These are phyloP conservation scores for Parnassius apollo DNA, from an alignment of 2,888 invertebrate genomes.

Conservation along the genomic window DNA sequence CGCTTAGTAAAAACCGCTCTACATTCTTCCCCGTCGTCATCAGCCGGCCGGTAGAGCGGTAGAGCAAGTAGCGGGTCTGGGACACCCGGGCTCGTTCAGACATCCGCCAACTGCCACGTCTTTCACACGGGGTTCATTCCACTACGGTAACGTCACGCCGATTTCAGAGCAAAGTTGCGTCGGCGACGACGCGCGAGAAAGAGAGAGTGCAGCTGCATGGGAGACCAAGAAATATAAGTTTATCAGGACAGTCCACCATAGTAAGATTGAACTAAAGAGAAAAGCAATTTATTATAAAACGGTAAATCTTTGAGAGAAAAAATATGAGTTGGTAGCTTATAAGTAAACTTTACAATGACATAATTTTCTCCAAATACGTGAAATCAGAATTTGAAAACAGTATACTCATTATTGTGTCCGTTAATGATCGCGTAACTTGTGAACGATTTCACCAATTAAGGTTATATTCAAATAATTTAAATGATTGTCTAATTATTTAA, in stretches of 20 bases:
- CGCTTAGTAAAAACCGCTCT: constrained; percentile 1
- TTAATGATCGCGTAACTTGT: too few relatives aligned
- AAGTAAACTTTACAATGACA: too few relatives aligned
- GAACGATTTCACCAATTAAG: too few relatives aligned
- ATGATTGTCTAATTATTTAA: too few relatives aligned
- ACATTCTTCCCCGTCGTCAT: constrained; percentile 12
- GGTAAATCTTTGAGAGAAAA: too few relatives aligned
- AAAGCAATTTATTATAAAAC: too few relatives aligned
- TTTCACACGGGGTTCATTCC: constrained; percentile 51
- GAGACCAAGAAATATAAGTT: not conserved
- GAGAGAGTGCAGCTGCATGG: constrained; percentile 53
- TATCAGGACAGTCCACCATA: not conserved
- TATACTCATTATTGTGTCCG: too few relatives aligned
- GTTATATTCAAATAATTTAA: too few relatives aligned
- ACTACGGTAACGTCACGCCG: constrained; percentile 48
- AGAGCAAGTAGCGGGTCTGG: constrained; percentile 5
- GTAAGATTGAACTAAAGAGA: too few relatives aligned
- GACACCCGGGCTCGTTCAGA: constrained; percentile 9
- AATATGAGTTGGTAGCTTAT: too few relatives aligned
- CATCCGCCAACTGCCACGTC: constrained; percentile 29
- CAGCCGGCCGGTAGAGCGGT: constrained; percentile 3
- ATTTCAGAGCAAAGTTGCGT: constrained; percentile 46
- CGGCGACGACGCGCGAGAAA: constrained; percentile 53
- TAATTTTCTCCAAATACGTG: too few relatives aligned
- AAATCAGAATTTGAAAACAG: too few relatives aligned